Base-by-base conservation (phyloP, 2,888 invertebrate genomes). In the Volucella zonaria region DNA sequence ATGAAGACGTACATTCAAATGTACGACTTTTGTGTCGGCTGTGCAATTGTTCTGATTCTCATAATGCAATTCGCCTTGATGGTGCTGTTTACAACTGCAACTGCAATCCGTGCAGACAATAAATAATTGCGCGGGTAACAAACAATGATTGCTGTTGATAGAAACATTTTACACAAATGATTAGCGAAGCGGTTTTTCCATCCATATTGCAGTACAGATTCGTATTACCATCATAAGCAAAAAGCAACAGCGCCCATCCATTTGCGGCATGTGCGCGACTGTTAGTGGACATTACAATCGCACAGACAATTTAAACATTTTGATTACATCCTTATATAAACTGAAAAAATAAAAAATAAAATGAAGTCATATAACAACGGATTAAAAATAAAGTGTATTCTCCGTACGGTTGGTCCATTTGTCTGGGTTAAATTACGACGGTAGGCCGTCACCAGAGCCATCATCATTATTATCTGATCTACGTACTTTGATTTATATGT, bases 131-230 rank as follows among this genome's bases (percentile, higher is more conserved):
- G 77, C 67, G 42, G 31, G 76, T 81, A 68, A 73, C 81, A 71
- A 81, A 77, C 85, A 81, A 85, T 85, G 76, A 81, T 81, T 76
- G 73, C 56, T 81, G 81, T 85, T 85, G 85, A 85, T 85, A 85
- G 85, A 85, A 85, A 85, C 67, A 85, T 85, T 81, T 85, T 81
- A 85, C 74, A 85, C 71, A 85, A 85, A 85, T 76, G 81, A 85
- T 85, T 85, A 85, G 71, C 85, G 73, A 70, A 58, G 71, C 76
- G 52, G 58, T 81, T 31, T 31, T 6, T 31, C 31, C 76, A 51
- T 64, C 73, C n/a, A 70, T 52, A 23, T 51, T 8, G 14, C 14
- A 10, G 11, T 42, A 52, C 61, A 49, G 42, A 66, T 38, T 43
- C 47, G 58, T 67, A 42, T 67, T 42, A 67, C 66, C 71, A 62